These are phyloP conservation scores for Gisinianus flammeolus DNA, from an alignment of 2,888 invertebrate species.

Conservation along the genomic window DNA sequence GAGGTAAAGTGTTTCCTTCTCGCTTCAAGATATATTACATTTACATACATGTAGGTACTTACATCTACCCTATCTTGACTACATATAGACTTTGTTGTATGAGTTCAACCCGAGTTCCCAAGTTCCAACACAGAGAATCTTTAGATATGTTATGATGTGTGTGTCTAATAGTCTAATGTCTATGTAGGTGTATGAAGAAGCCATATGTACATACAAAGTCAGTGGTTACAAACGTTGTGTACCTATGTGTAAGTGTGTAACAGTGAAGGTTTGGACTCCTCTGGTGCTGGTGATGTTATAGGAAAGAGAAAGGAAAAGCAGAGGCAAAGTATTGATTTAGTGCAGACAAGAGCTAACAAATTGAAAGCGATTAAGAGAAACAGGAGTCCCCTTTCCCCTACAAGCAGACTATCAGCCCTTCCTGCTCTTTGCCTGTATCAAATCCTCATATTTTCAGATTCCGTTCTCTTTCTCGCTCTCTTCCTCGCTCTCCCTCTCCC, in stretches of 20 bases:
- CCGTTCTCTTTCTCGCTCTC: slow-evolving; percentile 8
- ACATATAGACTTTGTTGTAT: neutral
- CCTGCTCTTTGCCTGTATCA: slow-evolving; percentile 29
- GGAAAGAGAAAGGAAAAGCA: slow-evolving; percentile 1
- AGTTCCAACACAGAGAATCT: too few species aligned
- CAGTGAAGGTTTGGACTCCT: too few species aligned
- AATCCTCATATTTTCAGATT: slow-evolving; percentile 44
- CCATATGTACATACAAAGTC: neutral
- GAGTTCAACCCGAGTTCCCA: too few species aligned
- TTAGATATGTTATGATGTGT: too few species aligned
- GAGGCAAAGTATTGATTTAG: slow-evolving; percentile 47
- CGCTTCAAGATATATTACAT: neutral
- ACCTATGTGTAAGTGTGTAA: too few species aligned
- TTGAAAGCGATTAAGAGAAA: slow-evolving; percentile 51
- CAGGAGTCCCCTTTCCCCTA: slow-evolving; percentile 40
- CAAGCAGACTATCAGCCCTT: slow-evolving; percentile 30
- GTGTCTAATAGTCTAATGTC: too few species aligned
- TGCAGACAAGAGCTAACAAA: slow-evolving; percentile 48
- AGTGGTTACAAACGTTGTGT: neutral
- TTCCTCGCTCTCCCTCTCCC: neutral
- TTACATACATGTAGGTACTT: too few species aligned
- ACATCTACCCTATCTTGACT: too few species aligned
- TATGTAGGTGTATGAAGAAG: neutral
- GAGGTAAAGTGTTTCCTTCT: slow-evolving; percentile 20
- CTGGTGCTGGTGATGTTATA: neutral